phyloP scores from a whole-genome alignment of 2,888 invertebrate species.

The Tryphoninae sp. region DNA sequence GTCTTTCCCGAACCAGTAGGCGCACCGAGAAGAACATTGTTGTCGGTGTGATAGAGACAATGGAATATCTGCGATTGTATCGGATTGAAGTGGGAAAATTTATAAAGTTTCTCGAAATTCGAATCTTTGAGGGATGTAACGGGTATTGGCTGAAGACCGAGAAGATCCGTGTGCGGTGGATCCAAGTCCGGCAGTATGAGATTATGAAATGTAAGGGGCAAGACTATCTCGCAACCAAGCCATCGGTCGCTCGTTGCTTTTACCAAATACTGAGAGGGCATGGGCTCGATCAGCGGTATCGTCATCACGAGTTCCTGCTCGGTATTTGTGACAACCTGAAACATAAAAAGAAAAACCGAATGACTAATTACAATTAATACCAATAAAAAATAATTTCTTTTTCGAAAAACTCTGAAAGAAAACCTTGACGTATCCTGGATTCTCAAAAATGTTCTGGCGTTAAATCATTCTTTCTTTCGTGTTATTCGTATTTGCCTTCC shows the following conservation, averaged over 20 bases:
- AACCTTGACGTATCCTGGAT: too few relatives aligned
- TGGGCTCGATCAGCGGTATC: constrained; percentile 95
- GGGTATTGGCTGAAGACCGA: constrained; percentile 95
- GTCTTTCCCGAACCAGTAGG: constrained; percentile 99
- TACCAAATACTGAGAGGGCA: constrained; percentile 96
- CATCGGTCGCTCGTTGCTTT: constrained; percentile 94
- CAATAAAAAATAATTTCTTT: too few relatives aligned
- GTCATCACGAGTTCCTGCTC: constrained; percentile 95
- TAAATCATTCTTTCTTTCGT: not conserved
- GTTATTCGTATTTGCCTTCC: too few relatives aligned
- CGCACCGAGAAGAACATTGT: constrained; percentile 96
- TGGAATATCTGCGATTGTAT: constrained; percentile 99
- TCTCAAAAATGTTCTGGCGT: not conserved
- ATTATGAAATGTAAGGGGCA: constrained; percentile 90
- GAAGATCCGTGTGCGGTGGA: constrained; percentile 96
- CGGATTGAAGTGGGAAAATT: constrained; percentile 98
- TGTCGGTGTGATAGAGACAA: constrained; percentile 96
- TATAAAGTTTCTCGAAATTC: constrained; percentile 91
- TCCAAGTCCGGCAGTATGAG: constrained; percentile 95
- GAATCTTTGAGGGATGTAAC: constrained; percentile 90
- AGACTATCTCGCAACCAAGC: constrained; percentile 85
- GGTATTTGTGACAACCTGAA: constrained; percentile 84
- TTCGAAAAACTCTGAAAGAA: too few relatives aligned
- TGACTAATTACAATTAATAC: not conserved
- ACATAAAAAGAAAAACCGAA: constrained; percentile 4